Evolutionary conservation across 2,113 vertebrate species (phyloP), one percentile per base, ranked within the genome.

Genomic region (Parotia lawesii): DNA sequence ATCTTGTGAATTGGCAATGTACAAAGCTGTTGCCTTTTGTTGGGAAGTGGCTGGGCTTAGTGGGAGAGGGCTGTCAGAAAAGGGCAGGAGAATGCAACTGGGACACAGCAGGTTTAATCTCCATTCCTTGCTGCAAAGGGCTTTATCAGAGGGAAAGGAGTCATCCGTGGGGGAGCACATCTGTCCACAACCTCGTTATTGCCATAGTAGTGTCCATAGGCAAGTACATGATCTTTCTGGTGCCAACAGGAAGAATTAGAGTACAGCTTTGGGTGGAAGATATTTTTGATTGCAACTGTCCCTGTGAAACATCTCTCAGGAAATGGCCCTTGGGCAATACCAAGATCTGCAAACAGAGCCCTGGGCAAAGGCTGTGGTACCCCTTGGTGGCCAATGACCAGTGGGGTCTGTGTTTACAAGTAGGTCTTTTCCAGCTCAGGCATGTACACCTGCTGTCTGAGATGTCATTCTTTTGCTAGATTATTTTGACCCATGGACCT

Each of bases 401-500:
- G 14, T 12, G 12, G 8, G 51, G 6, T 6, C n/a, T 71, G 28
- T 2, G 1, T 84, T 66, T 83, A 9, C 51, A 29, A 61, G 10
- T 0, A 48, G 33, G 42, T 76, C n/a, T 84, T 79, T 76, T 74
- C 54, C 33, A 18, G 60, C 16, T 77, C 72, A 69, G 64, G 50
- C 35, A 42, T 2, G 10, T 57, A 37, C 54, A 58, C 28, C 47
- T 66, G 40, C 71, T 90, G 38, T 24, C 60, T 75, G 60, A 90
- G 16, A 58, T 66, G 28, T n/a, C 24, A 2, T 40, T 66, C 12
- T 56, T 78, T 69, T 62, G 24, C 47, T 50, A 47, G 28, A 40
- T 67, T 90, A 44, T 82, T 91, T 75, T 78, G 89, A 89, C 87
- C 94, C 35, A 15, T 27, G 50, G 50, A 88, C 80, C 85, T 76